Evolutionary conservation across 1,140 invertebrate species (phyloP).

Genomic region (Anadara kagoshimensis): DNA sequence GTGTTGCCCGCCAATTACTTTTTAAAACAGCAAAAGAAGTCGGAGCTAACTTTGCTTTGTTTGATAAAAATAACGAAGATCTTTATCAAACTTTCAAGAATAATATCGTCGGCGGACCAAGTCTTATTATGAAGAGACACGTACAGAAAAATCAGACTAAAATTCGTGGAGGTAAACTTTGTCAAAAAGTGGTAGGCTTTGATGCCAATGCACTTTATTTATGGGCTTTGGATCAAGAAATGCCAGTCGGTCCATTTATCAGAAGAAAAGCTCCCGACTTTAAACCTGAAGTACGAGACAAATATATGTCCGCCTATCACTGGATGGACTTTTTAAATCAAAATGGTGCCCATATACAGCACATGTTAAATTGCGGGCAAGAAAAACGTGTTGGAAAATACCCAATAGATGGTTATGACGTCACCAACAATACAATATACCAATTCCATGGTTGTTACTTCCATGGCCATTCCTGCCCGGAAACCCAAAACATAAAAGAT

Average conservation of each 20-base stretch:
- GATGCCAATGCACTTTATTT: conserved; percentile 42
- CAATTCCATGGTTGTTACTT: conserved; percentile 26
- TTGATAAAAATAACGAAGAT: no score
- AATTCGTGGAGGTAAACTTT: background rate
- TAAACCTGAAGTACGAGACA: conserved; percentile 26
- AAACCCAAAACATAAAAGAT: conserved; percentile 4
- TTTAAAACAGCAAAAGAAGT: background rate
- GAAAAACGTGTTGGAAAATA: no score
- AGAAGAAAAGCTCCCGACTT: conserved; percentile 17
- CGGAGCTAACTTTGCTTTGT: no score
- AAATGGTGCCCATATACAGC: no score
- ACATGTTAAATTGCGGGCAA: no score
- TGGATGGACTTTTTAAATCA: conserved; percentile 29
- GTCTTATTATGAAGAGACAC: no score
- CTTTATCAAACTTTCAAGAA: no score
- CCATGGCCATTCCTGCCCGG: conserved; percentile 11
- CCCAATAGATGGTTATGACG: no score
- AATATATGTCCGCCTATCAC: conserved; percentile 10
- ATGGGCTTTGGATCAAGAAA: conserved; percentile 24
- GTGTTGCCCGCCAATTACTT: conserved; percentile 21
- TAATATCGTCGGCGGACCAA: no score
- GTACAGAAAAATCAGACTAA: no score
- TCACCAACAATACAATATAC: conserved; percentile 8
- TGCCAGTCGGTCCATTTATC: conserved; percentile 37
- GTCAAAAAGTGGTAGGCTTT: conserved; percentile 25